phyloP scores from a whole-genome alignment of 1,140 invertebrate species.

The Aporrectodea caliginosa region DNA sequence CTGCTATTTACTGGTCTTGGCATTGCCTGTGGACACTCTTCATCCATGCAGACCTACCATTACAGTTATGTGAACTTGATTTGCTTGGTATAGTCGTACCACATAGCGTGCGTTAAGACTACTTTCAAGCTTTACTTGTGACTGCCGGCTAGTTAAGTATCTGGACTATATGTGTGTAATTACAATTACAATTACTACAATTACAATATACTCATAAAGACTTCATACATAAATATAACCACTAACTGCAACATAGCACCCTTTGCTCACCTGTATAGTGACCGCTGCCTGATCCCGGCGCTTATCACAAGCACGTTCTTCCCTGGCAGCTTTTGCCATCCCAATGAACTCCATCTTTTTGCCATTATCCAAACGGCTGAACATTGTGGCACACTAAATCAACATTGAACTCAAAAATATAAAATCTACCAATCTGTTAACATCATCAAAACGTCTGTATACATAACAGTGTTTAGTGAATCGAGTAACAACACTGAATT shows the following conservation, averaged over 20 bases:
- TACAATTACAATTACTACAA: background rate
- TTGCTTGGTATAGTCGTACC: too few relatives aligned
- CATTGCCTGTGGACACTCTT: too few relatives aligned
- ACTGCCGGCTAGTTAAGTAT: too few relatives aligned
- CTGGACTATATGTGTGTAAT: too few relatives aligned
- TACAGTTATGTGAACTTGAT: too few relatives aligned
- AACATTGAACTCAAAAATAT: constrained; percentile 1
- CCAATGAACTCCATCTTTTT: constrained; percentile 53
- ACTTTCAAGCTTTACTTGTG: too few relatives aligned
- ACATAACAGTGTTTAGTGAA: background rate
- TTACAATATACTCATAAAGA: background rate
- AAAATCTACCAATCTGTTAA: background rate
- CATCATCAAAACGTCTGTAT: background rate
- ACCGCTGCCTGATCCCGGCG: constrained; percentile 38
- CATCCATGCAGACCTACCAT: too few relatives aligned
- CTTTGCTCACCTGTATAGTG: constrained; percentile 43
- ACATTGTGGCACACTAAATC: constrained; percentile 37
- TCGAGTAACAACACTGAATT: background rate
- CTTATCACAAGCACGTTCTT: constrained; percentile 70
- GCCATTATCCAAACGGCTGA: constrained; percentile 39
- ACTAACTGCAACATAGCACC: background rate
- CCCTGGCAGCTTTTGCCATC: constrained; percentile 74
- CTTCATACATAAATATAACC: background rate
- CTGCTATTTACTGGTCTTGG: too few relatives aligned
- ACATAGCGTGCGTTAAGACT: too few relatives aligned